Base-by-base conservation (phyloP, 2,113 vertebrate genomes). In the Rousettus leschenaultii region DNA sequence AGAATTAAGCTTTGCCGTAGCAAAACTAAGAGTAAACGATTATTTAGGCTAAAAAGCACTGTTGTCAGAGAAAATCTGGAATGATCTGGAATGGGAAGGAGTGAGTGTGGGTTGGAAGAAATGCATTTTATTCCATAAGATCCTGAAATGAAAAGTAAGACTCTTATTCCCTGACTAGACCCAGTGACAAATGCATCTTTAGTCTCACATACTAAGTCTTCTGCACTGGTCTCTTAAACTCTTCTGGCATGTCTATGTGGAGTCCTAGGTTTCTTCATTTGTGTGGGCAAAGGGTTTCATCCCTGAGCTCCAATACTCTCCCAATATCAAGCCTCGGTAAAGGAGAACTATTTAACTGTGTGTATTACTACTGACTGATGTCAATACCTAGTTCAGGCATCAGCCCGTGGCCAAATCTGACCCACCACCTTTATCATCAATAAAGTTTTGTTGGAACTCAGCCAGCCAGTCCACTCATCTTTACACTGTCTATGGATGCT, bases 1-100 rank as follows among this genome's bases (percentile, higher is more conserved):
- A 0, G 0, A 89, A 79, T 94, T 97, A 96, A 97, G 57, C 38
- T 97, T 97, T 97, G 66, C 86, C 94, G 95, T 95, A 59, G 96
- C 65, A 96, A 97, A 71, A 0, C 0, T 70, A 79, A 57, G 68
- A 88, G 43, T 9, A 40, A 97, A 96, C 68, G 79, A 83, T 93
- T 97, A 86, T 95, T 92, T 75, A 86, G 74, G 40, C 14, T 77
- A 33, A 79, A 79, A 82, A 82, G 3, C 43, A 43, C 35, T 48
- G 21, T 45, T 88, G 77, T 95, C 68, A 78, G 43, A 95, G 89
- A 94, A 94, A 85, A 59, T 85, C 59, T 88, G 40, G 66, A 43
- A 21, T 35, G 45, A 48, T 28, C 48, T 28, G 43, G 38, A 26
- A n/a, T 48, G 16, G 61, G 26, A 70, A 51, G 8, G 13, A 14